Conservation (phyloP, 2,113 vertebrate genomes). For the Chionodraco myersi region DNA sequence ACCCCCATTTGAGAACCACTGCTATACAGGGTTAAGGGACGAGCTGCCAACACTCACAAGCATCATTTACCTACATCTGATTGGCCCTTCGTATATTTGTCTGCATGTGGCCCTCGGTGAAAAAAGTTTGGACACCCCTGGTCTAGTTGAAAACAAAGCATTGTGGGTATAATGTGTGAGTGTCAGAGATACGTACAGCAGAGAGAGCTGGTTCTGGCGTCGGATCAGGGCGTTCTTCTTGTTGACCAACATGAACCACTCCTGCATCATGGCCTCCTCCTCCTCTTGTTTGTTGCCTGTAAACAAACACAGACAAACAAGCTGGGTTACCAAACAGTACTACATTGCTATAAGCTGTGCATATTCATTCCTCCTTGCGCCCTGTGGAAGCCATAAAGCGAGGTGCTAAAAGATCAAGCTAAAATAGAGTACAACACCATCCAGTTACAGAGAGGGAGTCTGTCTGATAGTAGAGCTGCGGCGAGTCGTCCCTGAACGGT, state of each 20-base stretch:
- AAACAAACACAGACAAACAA: conserved; percentile 23
- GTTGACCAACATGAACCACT: conserved; percentile 99
- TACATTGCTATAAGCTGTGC: background rate
- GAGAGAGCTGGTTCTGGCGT: conserved; percentile 98
- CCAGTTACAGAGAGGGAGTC: background rate
- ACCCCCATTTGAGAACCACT: too few species aligned
- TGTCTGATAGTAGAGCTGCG: too few species aligned
- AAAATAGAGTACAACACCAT: background rate
- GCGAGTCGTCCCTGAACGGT: too few species aligned
- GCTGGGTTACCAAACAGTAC: conserved; percentile 6
- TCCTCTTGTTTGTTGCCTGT: conserved; percentile 98
- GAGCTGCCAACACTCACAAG: too few species aligned
- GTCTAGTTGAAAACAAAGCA: too few species aligned
- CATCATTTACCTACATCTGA: too few species aligned
- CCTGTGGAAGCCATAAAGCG: background rate
- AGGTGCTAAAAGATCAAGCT: background rate
- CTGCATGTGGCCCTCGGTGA: too few species aligned
- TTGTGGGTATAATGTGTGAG: too few species aligned
- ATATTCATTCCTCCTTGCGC: background rate
- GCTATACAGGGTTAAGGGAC: too few species aligned
- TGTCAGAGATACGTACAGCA: conserved; percentile 88
- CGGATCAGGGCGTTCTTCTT: conserved; percentile 99
- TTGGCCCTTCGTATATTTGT: too few species aligned
- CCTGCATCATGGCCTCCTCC: conserved; percentile 99
- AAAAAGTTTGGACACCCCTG: too few species aligned